Base-by-base conservation (phyloP, 92 coral and sea anemone species). In the Actinernus sp. region DNA sequence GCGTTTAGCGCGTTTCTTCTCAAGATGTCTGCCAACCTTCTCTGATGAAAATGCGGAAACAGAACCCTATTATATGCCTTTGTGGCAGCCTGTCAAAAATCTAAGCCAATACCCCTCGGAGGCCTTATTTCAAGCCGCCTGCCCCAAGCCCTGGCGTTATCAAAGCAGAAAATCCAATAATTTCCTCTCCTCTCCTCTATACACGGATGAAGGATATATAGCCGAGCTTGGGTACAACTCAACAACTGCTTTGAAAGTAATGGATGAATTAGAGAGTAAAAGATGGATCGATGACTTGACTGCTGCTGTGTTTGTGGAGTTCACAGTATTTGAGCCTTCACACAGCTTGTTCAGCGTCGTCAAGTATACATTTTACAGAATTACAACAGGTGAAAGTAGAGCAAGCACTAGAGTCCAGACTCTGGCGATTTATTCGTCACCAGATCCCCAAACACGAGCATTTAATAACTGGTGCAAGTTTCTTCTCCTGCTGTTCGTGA, bases 141-240 rank as follows among this genome's bases (percentile, higher is more conserved):
- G 93, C 32, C 90, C 90, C 0, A 84, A 65, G 24, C 84, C 90
- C 6, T 90, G 96, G 96, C 82, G 86, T 27, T 90, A 80, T 51
- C 81, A 71, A 23, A 41, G 87, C 2, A 51, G 70, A 37, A 37
- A 56, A 8, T 26, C 76, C 1, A 48, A 74, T 13, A 63, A 47
- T 18, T 55, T 47, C 1, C 71, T 75, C 8, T 66, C 34, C 14
- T 49, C 53, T 26, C 34, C 51, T 10, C 58, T 7, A 1, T 76
- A 82, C 24, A 49, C 62, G 2, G 88, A 78, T 28, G 93, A 93
- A 17, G 93, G 93, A 18, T 91, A 64, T 40, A 61, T 78, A 24
- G 87, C 97, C 4, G 97, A 86, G 39, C 87, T 91, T 46, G 97
- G 97, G 4, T 87, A 91, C 49, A 82, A 88, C 16, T 26, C 74